A percentile compares a stretch with the other conserved stretches of the same genome.
phyloP scores from a whole-genome alignment of 2,888 invertebrate species.

The Seladonia tumulorum region DNA sequence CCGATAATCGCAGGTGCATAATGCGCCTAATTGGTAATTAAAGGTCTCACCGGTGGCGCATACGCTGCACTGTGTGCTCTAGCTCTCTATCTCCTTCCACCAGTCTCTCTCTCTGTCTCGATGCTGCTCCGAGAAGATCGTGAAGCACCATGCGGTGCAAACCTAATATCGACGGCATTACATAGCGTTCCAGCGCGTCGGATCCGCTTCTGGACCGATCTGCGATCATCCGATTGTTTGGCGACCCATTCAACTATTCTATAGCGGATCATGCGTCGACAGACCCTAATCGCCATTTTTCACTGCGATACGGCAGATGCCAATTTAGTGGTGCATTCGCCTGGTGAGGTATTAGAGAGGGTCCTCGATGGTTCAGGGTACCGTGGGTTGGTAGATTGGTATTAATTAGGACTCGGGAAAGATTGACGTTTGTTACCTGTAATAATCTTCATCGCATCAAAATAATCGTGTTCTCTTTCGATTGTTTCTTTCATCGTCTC shows the following conservation, averaged over 20 bases:
- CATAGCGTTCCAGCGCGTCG: constrained; percentile 6
- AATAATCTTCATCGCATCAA: no score
- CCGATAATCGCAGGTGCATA: constrained; percentile 73
- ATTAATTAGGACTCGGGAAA: no score
- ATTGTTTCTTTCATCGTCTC: no score
- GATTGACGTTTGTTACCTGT: no score
- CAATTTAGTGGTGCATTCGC: neutral
- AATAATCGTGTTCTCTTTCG: no score
- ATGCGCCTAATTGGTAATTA: constrained; percentile 77
- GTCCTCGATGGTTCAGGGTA: neutral
- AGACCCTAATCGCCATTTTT: neutral
- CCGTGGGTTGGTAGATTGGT: no score
- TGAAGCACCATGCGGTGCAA: constrained; percentile 30
- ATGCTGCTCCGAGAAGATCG: constrained; percentile 32
- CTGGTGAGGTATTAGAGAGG: neutral
- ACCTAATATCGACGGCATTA: constrained; percentile 50
- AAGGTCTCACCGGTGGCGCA: constrained; percentile 62
- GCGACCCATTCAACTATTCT: neutral
- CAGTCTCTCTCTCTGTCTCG: neutral
- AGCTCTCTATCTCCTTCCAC: neutral
- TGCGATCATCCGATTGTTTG: constrained; percentile 15
- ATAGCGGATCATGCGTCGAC: neutral
- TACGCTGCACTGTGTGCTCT: neutral
- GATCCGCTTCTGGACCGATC: constrained; percentile 21
- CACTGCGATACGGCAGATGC: neutral